A percentile compares a stretch with the other conserved stretches of the same genome.
Conservation (phyloP, 2,113 vertebrate genomes). For the Ciconia stormi region DNA sequence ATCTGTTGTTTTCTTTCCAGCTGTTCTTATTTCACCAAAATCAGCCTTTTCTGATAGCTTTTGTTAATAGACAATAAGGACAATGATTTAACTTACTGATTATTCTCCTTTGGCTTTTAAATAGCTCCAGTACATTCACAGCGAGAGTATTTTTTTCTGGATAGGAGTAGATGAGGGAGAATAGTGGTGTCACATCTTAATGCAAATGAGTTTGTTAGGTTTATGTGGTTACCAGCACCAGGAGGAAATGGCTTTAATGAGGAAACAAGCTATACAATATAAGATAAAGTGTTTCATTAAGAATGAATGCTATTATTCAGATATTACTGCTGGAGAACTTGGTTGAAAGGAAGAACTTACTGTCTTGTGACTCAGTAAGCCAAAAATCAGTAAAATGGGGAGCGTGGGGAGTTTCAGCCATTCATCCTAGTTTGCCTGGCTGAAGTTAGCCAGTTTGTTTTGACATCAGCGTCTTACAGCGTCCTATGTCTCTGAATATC, state of each 20-base stretch:
- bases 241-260: constrained; percentile 33
- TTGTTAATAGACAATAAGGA: constrained; percentile 58
- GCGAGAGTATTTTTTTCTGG: constrained; percentile 38
- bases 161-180: background rate
- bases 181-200: constrained; percentile 15
- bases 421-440: background rate
- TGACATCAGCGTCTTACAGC: background rate
- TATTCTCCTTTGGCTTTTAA: constrained; percentile 52
- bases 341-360: background rate
- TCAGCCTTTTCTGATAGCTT: constrained; percentile 44
- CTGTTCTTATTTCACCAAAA: constrained; percentile 39
- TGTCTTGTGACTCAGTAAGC: background rate
- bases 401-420: background rate
- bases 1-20: constrained; percentile 55
- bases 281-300: background rate
- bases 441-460: background rate
- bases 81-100: constrained; percentile 41
- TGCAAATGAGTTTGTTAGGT: constrained; percentile 34
- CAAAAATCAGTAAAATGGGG: background rate
- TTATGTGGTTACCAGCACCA: constrained; percentile 45
- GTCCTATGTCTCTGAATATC: background rate
- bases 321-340: background rate
- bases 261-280: background rate
- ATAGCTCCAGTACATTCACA: background rate
- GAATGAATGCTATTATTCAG: background rate